Conservation (phyloP, 1,140 invertebrate genomes). For the Drosophila sulfurigaster region DNA sequence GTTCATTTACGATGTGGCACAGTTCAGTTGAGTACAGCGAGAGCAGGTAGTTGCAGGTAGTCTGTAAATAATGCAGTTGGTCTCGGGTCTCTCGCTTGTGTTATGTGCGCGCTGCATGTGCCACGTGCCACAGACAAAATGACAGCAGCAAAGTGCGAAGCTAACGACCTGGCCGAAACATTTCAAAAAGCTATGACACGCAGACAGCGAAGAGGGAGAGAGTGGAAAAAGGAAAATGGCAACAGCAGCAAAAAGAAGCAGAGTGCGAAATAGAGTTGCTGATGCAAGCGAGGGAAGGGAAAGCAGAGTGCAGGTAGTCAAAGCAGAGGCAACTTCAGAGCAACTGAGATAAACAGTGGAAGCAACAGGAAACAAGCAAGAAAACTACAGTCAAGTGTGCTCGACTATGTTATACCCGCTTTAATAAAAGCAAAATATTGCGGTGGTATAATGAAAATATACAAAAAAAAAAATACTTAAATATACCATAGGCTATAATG, state of each 20-base stretch:
- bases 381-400: too few relatives aligned
- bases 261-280: neutral
- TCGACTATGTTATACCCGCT: too few relatives aligned
- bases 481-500: too few relatives aligned
- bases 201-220: neutral
- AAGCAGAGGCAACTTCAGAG: neutral
- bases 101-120: neutral
- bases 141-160: constrained; percentile 71
- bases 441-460: too few relatives aligned
- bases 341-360: neutral
- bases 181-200: constrained; percentile 45
- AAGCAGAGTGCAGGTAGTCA: neutral
- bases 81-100: constrained; percentile 13
- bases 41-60: constrained; percentile 45
- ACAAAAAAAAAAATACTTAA: too few relatives aligned
- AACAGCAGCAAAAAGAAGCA: neutral
- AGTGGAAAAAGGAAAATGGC: neutral
- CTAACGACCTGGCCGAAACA: constrained; percentile 68
- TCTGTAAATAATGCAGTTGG: constrained; percentile 73
- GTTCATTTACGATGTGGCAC: constrained; percentile 38
- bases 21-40: neutral
- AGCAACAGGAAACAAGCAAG: too few relatives aligned
- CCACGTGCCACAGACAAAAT: constrained; percentile 42
- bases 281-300: neutral
- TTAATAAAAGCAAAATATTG: too few relatives aligned